Evolutionary conservation across 1,140 invertebrate genomes (phyloP).

Genomic region (Epicauta chinensis): DNA sequence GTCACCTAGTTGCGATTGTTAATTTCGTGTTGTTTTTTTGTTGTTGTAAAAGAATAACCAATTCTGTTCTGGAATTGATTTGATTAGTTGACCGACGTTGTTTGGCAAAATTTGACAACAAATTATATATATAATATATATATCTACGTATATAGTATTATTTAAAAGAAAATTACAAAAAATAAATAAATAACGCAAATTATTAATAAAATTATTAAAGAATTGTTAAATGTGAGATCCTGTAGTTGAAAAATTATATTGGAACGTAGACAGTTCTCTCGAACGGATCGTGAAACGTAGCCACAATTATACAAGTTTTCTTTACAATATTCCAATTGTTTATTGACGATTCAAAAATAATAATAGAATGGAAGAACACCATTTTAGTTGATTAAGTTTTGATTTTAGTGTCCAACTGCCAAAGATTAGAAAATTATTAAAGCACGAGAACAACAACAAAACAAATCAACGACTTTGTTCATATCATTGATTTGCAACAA

Average conservation of each 20-base stretch:
- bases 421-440: too few relatives aligned
- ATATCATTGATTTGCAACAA: too few relatives aligned
- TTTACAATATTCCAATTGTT: too few relatives aligned
- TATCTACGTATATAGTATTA: conserved; percentile 7
- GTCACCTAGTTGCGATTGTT: conserved; percentile 22
- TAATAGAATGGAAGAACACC: conserved; percentile 25
- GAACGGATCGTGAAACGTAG: conserved; percentile 22
- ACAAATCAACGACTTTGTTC: too few relatives aligned
- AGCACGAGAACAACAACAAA: too few relatives aligned
- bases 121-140: conserved; percentile 2
- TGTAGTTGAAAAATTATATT: conserved; percentile 28
- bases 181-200: neutral
- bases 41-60: conserved; percentile 6
- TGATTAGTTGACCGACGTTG: conserved; percentile 7
- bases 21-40: conserved; percentile 3
- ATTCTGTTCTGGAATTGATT: neutral
- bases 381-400: conserved; percentile 19
- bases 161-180: neutral
- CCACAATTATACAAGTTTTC: conserved; percentile 19
- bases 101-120: conserved; percentile 11
- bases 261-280: conserved; percentile 26
- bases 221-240: conserved; percentile 36
- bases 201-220: neutral
- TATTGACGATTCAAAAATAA: neutral
- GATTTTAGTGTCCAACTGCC: conserved; percentile 28